A percentile compares a stretch with the other conserved stretches of the same genome.
Conservation (phyloP, 2,888 invertebrate species). For the Phyllotreta cruciferae region DNA sequence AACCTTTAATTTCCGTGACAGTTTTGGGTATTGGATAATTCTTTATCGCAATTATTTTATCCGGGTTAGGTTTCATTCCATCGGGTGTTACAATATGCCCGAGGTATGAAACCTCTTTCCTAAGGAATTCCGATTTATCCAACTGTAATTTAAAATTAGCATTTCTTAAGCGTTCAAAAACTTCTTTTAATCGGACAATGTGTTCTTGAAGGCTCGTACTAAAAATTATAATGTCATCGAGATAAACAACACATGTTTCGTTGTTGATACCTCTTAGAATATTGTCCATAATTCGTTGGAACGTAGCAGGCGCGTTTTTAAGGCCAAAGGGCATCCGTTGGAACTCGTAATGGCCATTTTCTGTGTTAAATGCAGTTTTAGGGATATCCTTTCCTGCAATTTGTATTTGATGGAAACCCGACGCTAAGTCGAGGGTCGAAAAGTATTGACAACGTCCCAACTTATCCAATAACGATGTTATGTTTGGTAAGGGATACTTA, state of each 20-base stretch:
- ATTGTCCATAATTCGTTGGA: constrained; percentile 32
- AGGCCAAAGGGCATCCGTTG: constrained; percentile 30
- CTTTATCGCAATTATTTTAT: too few species aligned
- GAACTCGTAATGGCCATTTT: constrained; percentile 26
- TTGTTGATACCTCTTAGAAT: constrained; percentile 31
- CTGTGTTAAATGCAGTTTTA: constrained; percentile 32
- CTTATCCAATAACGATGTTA: constrained; percentile 18
- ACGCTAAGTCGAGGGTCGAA: constrained; percentile 21
- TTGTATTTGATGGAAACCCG: constrained; percentile 36
- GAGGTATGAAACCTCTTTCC: too few species aligned
- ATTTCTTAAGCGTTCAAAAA: too few species aligned
- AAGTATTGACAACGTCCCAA: constrained; percentile 18
- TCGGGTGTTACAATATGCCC: too few species aligned
- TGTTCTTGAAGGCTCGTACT: too few species aligned
- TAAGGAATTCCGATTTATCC: too few species aligned
- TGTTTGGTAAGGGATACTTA: constrained; percentile 19
- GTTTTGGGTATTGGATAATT: too few species aligned
- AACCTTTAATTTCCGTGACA: constrained; percentile 18
- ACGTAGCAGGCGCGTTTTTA: constrained; percentile 32
- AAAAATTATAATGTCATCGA: too few species aligned
- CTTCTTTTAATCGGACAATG: too few species aligned
- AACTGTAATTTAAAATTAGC: too few species aligned
- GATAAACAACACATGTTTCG: constrained; percentile 27
- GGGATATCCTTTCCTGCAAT: constrained; percentile 20
- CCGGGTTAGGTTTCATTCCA: too few species aligned